A percentile compares a stretch with the other conserved stretches of the same genome.
Conservation (phyloP, 2,888 invertebrate genomes). For the Euspilapteryx auroguttella region DNA sequence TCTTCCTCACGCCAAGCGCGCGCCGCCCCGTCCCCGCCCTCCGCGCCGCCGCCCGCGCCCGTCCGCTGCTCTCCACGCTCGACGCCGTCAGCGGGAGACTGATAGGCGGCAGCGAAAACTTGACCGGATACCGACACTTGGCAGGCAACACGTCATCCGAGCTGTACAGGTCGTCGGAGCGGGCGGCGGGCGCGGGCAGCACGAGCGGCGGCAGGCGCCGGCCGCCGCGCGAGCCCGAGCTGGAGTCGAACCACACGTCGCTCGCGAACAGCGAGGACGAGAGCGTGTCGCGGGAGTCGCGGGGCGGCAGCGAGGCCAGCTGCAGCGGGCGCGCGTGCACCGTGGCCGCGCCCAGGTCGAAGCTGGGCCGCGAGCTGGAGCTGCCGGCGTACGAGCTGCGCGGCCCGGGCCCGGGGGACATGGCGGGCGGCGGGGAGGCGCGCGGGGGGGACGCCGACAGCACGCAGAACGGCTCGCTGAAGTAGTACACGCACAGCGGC, state of each 20-base stretch:
- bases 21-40: conserved; percentile 10
- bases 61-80: background rate
- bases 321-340: conserved; percentile 18
- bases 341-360: conserved; percentile 18
- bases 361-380: conserved; percentile 9
- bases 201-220: conserved; percentile 33
- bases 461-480: conserved; percentile 59
- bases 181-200: conserved; percentile 17
- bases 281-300: conserved; percentile 15
- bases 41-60: conserved; percentile 14
- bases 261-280: conserved; percentile 27
- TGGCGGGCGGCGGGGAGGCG: conserved; percentile 15
- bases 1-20: conserved; percentile 17
- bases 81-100: conserved; percentile 17
- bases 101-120: conserved; percentile 16
- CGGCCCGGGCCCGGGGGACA: conserved; percentile 12
- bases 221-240: conserved; percentile 20
- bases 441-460: conserved; percentile 47
- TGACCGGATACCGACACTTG: conserved; percentile 13
- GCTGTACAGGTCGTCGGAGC: conserved; percentile 14
- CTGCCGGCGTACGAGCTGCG: conserved; percentile 2
- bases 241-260: conserved; percentile 27
- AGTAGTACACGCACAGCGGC: conserved; percentile 59
- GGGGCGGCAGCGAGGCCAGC: conserved; percentile 13
- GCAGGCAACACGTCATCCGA: conserved; percentile 27